Evolutionary conservation across 2,888 invertebrate genomes (phyloP).

Genomic region (Cataglyphis albicans): DNA sequence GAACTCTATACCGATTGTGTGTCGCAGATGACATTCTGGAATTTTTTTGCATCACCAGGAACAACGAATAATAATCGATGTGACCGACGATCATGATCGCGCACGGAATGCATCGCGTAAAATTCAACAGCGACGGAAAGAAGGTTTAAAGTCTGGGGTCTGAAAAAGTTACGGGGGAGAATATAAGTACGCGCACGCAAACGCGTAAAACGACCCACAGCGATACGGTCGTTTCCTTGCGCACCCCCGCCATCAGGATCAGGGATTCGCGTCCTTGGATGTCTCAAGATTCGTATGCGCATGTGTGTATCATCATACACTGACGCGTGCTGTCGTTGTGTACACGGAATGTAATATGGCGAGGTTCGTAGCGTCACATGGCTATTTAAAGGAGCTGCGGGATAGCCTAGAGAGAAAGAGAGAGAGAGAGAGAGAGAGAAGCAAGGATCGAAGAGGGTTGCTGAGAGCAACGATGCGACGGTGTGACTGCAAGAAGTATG

Average conservation of each 20-base stretch:
- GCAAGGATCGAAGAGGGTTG: constrained; percentile 53
- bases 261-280: constrained; percentile 12
- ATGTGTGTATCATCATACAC: background rate
- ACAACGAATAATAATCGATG: background rate
- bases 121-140: constrained; percentile 17
- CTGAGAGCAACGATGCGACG: constrained; percentile 43
- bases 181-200: constrained; percentile 33
- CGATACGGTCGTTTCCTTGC: constrained; percentile 19
- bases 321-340: constrained; percentile 14
- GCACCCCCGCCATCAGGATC: constrained; percentile 27
- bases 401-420: constrained; percentile 7
- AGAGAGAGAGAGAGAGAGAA: constrained; percentile 10
- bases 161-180: constrained; percentile 32
- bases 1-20: background rate
- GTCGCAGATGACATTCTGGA: background rate
- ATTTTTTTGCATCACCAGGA: background rate
- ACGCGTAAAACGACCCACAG: constrained; percentile 22
- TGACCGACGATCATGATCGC: constrained; percentile 14
- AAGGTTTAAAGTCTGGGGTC: background rate
- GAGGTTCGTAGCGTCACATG: constrained; percentile 76
- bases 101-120: constrained; percentile 14
- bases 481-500: constrained; percentile 51
- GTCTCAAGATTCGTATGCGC: constrained; percentile 27
- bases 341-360: constrained; percentile 75
- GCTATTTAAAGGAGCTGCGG: constrained; percentile 73